These are phyloP conservation scores for Lucilia cuprina DNA, from an alignment of 1,140 invertebrate species.

Conservation along the genomic window DNA sequence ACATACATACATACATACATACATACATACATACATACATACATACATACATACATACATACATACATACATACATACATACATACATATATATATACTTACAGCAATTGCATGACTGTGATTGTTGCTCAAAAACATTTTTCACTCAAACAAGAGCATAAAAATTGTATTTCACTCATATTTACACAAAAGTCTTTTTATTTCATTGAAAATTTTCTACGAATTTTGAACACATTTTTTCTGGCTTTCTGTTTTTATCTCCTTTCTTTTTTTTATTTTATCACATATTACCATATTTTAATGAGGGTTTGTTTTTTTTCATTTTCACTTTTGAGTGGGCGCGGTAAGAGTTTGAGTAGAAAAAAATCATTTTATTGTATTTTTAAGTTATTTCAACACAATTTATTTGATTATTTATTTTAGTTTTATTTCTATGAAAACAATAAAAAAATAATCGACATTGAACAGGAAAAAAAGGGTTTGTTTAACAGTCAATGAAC, in stretches of 20 bases:
- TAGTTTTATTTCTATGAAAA: neutral
- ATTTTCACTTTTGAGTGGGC: neutral
- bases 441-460: neutral
- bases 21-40: no score
- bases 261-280: neutral
- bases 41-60: no score
- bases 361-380: neutral
- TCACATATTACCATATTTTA: neutral
- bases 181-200: no score
- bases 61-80: neutral
- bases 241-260: neutral
- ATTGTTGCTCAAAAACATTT: no score
- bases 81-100: neutral
- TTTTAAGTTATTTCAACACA: neutral
- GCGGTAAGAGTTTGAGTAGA: neutral
- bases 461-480: neutral
- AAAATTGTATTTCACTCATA: no score
- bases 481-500: neutral
- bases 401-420: neutral
- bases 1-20: no score
- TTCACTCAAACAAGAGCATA: no score
- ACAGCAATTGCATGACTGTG: neutral
- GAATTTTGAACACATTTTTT: neutral
- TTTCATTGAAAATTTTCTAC: neutral
- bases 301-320: neutral